phyloP scores from a whole-genome alignment of 2,797 vertebrate species.

The Carcharodon carcharias region DNA sequence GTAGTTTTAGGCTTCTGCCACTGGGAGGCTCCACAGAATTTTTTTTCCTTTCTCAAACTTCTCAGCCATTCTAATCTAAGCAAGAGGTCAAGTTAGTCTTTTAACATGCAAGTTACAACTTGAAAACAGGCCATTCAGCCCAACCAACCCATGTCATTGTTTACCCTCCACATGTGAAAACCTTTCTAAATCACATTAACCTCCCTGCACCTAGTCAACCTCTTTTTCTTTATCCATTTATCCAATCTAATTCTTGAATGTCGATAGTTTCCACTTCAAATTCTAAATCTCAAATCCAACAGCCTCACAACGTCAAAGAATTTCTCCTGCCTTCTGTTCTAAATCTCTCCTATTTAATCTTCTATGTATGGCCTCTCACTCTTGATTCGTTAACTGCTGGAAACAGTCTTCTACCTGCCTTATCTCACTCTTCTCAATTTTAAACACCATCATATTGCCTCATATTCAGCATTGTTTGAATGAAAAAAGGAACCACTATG shows the following conservation, averaged over 20 bases:
- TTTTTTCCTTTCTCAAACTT: neutral
- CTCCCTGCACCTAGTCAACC: no score
- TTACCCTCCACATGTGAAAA: neutral
- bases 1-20: neutral
- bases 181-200: neutral
- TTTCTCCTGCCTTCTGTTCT: neutral
- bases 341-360: neutral
- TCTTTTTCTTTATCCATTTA: neutral
- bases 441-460: no score
- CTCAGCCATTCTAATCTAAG: neutral
- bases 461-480: neutral
- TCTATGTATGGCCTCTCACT: neutral
- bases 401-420: neutral
- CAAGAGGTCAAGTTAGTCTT: neutral
- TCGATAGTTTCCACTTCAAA: neutral
- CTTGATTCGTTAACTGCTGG: neutral
- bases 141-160: no score
- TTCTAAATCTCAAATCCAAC: neutral
- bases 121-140: neutral
- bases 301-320: neutral
- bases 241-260: neutral
- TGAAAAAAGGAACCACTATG: neutral
- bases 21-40: conserved; percentile 1
- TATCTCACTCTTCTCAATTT: neutral
- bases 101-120: neutral